Evolutionary conservation across 2,113 vertebrate genomes (phyloP), one percentile per base, ranked within the genome.

Genomic region (Empidonax alnorum): DNA sequence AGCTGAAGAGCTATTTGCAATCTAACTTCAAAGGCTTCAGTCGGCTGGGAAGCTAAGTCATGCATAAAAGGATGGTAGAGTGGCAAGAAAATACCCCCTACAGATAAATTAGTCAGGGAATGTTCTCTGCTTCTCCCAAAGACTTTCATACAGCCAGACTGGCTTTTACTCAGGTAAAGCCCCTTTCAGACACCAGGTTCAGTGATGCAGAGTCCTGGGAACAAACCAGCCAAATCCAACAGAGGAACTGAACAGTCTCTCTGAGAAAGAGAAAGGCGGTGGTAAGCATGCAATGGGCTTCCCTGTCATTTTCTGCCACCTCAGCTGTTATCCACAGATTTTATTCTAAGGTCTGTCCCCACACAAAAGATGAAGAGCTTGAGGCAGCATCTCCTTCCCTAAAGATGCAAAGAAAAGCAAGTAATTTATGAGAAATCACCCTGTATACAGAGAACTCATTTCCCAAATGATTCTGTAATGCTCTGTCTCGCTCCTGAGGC

Each of bases 41-140:
- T 92, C 1, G 73, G 68, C 94, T 95, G 93, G 93, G 94, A 94
- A 95, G 86, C 93, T 81, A 97, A 97, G 96, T 96, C 96, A 96
- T 90, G 96, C 95, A 96, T 96, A 96, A 97, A 95, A 93, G 95
- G 96, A 97, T 94, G 94, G 93, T 25, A 86, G 72, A 94, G 94
- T 81, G 76, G 92, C 92, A 95, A 96, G 95, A 96, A 96, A 96
- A 96, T 90, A 95, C 90, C 96, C 94, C 93, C 94, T 82, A 84
- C 86, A 90, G 96, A 95, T 95, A 90, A 95, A 96, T 95, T 90
- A 96, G 94, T 96, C 94, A 96, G 88, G 93, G 96, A 96, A 87
- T 41, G 69, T 82, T 90, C 90, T 89, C 83, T 84, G 65, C 88
- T 92, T 93, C 93, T 90, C 68, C 90, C 59, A 63, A 81, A 88